These are phyloP conservation scores for Chinchilla lanigera DNA, from an alignment of 2,113 vertebrate genomes.

Conservation along the genomic window DNA sequence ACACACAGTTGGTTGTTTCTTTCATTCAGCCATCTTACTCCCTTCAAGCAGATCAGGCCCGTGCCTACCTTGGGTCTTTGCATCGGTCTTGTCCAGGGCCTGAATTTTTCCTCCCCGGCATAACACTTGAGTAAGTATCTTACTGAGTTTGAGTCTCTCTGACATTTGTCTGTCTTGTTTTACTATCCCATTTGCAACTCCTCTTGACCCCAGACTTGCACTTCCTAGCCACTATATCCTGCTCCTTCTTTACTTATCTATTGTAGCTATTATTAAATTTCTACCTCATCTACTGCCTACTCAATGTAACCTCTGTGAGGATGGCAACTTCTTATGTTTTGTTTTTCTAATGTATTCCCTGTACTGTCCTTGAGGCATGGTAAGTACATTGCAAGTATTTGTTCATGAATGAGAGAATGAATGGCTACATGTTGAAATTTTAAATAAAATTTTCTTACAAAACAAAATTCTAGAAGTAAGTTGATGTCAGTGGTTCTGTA, in stretches of 20 bases:
- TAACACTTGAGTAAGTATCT: background rate
- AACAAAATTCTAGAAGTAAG: background rate
- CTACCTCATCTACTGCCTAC: background rate
- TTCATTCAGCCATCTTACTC: background rate
- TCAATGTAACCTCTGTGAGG: background rate
- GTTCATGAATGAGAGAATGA: background rate
- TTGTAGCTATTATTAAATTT: background rate
- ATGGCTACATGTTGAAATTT: background rate
- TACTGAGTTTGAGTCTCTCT: background rate
- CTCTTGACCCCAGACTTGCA: background rate
- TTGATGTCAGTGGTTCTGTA: background rate
- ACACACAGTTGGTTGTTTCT: background rate
- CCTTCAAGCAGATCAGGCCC: background rate
- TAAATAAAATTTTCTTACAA: constrained; percentile 16
- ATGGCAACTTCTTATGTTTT: background rate
- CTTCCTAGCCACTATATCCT: background rate
- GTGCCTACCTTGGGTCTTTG: background rate
- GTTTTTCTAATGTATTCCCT: background rate
- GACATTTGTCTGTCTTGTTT: background rate
- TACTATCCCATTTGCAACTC: background rate
- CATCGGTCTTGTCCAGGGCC: background rate
- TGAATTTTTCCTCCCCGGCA: background rate
- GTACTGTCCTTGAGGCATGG: background rate
- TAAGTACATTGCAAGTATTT: background rate
- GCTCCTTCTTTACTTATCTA: background rate